These are phyloP conservation scores for Pelosia muscerda DNA, from an alignment of 2,888 invertebrate species.

Conservation along the genomic window DNA sequence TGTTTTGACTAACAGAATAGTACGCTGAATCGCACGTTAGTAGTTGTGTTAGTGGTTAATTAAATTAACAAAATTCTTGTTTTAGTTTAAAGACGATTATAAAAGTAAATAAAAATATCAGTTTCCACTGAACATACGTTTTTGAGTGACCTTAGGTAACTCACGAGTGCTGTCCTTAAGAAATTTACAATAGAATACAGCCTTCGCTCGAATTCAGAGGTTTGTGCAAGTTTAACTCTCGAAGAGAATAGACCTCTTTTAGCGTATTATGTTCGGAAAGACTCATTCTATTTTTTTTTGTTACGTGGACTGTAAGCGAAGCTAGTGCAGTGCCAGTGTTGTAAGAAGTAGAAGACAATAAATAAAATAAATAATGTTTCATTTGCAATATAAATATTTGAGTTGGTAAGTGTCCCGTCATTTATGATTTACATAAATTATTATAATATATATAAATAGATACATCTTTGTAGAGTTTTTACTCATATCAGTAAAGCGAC, in stretches of 20 bases:
- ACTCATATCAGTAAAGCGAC: background rate
- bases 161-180: conserved; percentile 48
- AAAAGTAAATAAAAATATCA: background rate
- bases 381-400: conserved; percentile 26
- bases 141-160: conserved; percentile 51
- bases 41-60: background rate
- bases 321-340: conserved; percentile 43
- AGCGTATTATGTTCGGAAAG: conserved; percentile 26
- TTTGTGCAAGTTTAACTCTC: conserved; percentile 65
- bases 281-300: conserved; percentile 16
- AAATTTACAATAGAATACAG: conserved; percentile 63
- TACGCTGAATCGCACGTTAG: background rate
- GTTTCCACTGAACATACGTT: conserved; percentile 21
- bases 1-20: conserved; percentile 4
- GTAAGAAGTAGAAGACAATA: conserved; percentile 17
- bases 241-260: conserved; percentile 60
- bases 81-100: background rate
- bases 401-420: conserved; percentile 20
- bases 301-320: conserved; percentile 30
- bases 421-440: background rate
- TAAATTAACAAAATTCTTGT: background rate
- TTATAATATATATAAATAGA: too few relatives aligned
- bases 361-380: conserved; percentile 40
- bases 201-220: conserved; percentile 62
- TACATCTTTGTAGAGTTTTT: too few relatives aligned